Conservation (phyloP, 2,888 invertebrate species). For the Patella depressa region DNA sequence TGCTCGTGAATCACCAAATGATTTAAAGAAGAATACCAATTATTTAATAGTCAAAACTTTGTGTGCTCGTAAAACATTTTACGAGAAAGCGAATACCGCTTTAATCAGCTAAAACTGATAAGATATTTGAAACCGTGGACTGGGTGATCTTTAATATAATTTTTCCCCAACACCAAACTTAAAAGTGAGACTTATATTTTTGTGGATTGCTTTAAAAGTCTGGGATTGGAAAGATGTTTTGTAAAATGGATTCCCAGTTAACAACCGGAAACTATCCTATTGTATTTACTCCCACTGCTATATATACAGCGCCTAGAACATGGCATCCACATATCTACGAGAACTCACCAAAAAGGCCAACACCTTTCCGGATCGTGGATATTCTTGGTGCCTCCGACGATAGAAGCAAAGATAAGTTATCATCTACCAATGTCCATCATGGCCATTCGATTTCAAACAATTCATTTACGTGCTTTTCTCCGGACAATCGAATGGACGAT, state of each 20-base stretch:
- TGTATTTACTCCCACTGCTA: conserved; percentile 27
- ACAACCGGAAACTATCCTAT: conserved; percentile 24
- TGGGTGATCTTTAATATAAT: no score
- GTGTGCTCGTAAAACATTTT: no score
- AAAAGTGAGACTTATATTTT: no score
- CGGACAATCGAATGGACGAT: conserved; percentile 2
- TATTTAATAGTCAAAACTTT: no score
- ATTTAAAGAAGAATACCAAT: no score
- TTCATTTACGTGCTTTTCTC: not conserved
- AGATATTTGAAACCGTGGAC: no score
- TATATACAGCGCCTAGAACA: conserved; percentile 69
- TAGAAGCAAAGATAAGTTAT: not conserved
- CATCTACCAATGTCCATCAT: not conserved
- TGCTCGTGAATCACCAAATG: no score
- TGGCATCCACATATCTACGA: conserved; percentile 94
- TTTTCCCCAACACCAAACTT: no score
- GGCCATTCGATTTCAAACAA: not conserved
- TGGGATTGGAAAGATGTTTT: not conserved
- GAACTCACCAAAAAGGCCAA: conserved; percentile 84
- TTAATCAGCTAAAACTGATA: no score
- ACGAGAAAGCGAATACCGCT: no score
- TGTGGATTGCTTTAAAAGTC: no score
- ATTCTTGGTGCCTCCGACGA: conserved; percentile 79
- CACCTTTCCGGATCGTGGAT: conserved; percentile 89
- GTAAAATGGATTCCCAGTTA: conserved; percentile 13